These are phyloP conservation scores for Neogale vison DNA, from an alignment of 2,113 vertebrate genomes.

Conservation along the genomic window DNA sequence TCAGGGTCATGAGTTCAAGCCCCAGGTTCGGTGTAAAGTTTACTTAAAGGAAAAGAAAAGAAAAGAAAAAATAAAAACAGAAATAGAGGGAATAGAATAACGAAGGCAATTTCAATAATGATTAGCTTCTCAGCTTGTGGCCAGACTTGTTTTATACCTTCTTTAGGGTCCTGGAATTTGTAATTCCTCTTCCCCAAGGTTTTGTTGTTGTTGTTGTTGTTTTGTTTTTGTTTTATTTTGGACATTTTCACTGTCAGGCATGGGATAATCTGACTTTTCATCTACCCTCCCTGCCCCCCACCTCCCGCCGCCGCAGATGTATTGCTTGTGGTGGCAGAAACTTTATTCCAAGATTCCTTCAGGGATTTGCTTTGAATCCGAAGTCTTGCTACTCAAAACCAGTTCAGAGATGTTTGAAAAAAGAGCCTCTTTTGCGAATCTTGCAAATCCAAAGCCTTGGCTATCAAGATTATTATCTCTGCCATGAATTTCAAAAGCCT, in stretches of 20 bases:
- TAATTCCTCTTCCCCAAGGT: neutral
- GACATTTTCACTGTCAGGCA: neutral
- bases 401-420: neutral
- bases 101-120: neutral
- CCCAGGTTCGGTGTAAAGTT: neutral
- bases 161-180: neutral
- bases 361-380: neutral
- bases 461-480: slow-evolving; percentile 36
- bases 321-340: neutral
- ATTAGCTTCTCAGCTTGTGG: neutral
- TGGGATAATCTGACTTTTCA: neutral
- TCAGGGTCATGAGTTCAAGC: neutral
- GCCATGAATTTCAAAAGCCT: slow-evolving; percentile 47
- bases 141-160: neutral
- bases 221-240: neutral
- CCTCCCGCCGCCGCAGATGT: neutral
- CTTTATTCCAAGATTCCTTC: neutral
- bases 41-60: neutral
- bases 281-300: too few species aligned
- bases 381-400: neutral
- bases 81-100: neutral
- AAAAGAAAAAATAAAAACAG: neutral
- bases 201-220: neutral
- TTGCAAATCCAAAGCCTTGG: slow-evolving; percentile 34
- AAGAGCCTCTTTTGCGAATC: neutral